Conservation (phyloP, 2,113 vertebrate species). For the Corapipo altera region DNA sequence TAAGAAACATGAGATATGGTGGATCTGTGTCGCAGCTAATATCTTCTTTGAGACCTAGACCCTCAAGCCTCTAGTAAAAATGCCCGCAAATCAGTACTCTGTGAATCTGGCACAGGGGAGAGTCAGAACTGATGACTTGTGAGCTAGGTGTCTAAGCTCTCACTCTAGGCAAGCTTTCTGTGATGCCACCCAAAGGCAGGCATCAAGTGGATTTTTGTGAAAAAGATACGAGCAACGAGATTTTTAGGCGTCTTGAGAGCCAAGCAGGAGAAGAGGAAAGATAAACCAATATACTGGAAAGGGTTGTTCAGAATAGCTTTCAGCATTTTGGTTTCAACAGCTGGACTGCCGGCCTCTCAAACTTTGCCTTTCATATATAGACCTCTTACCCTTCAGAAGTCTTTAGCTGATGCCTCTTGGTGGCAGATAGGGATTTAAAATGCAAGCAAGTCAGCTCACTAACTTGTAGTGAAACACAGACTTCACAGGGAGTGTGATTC, state of each 20-base stretch:
- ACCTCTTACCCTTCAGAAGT: background rate
- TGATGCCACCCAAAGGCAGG: background rate
- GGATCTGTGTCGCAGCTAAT: background rate
- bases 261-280: background rate
- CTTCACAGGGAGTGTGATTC: background rate
- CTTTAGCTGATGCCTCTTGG: background rate
- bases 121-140: background rate
- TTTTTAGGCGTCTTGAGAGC: background rate
- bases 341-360: background rate
- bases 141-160: background rate
- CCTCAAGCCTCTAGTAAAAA: background rate
- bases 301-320: background rate
- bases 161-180: background rate
- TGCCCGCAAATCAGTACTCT: background rate
- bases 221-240: background rate
- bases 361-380: background rate
- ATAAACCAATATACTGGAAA: background rate
- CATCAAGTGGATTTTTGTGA: background rate
- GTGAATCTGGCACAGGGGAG: fast-evolving
- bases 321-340: background rate
- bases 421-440: background rate
- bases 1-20: background rate
- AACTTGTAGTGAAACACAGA: background rate
- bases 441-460: background rate
- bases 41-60: background rate